phyloP scores from a whole-genome alignment of 2,888 invertebrate genomes.

The Cryptocephalus moraei region DNA sequence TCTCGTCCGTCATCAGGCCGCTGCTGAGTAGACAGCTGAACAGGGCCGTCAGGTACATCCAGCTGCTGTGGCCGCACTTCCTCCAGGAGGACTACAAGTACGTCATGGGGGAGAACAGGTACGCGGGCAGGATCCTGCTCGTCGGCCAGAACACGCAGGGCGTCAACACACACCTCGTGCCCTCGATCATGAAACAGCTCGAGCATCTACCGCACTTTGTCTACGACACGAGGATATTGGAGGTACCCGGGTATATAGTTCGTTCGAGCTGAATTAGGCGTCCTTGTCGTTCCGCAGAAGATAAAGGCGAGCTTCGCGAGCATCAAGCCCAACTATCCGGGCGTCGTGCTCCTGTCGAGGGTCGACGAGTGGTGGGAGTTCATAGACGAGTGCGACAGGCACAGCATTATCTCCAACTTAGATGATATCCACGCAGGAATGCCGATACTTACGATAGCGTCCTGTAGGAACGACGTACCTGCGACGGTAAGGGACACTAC shows the following conservation, averaged over 20 bases:
- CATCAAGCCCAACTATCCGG: constrained; percentile 26
- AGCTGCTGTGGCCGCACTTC: constrained; percentile 33
- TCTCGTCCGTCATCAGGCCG: constrained; percentile 28
- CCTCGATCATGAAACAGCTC: constrained; percentile 47
- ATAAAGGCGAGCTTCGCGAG: constrained; percentile 14
- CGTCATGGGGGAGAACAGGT: constrained; percentile 26
- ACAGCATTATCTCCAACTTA: constrained; percentile 27
- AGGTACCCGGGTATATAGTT: constrained; percentile 6
- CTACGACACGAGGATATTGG: constrained; percentile 28
- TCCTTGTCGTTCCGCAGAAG: neutral
- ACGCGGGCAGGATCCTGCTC: constrained; percentile 31
- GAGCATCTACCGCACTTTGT: constrained; percentile 42
- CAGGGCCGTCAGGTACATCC: constrained; percentile 24
- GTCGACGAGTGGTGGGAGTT: constrained; percentile 35
- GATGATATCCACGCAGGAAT: constrained; percentile 33
- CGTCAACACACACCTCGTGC: constrained; percentile 51
- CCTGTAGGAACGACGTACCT: constrained; percentile 31
- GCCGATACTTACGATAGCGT: constrained; percentile 32
- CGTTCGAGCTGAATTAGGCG: too few relatives aligned
- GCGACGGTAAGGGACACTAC: constrained; percentile 24
- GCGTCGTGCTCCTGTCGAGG: constrained; percentile 30
- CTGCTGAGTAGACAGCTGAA: constrained; percentile 30
- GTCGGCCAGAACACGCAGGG: constrained; percentile 36
- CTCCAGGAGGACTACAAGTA: constrained; percentile 24
- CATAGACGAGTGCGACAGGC: constrained; percentile 28